phyloP scores from a whole-genome alignment of 2,888 invertebrate species.

The Neoascia interrupta region DNA sequence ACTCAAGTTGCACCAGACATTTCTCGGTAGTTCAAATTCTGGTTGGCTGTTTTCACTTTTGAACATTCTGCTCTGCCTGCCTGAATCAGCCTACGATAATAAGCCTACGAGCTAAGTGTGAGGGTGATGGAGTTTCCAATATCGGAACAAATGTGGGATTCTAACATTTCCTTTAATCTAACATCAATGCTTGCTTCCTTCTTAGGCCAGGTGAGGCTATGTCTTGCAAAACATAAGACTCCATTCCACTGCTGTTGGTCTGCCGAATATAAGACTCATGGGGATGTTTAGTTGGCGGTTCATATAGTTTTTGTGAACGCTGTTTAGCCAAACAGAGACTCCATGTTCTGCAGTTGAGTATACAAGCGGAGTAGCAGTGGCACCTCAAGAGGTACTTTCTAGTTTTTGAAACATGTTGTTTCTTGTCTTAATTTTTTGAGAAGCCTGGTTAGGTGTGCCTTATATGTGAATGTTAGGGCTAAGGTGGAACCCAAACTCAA shows the following conservation, averaged over 20 bases:
- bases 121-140: too few relatives aligned
- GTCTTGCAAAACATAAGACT: neutral
- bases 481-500: neutral
- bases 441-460: neutral
- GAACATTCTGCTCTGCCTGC: too few relatives aligned
- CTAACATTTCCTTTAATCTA: too few relatives aligned
- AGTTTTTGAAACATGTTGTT: neutral
- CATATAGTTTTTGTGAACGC: neutral
- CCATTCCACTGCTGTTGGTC: neutral
- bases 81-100: too few relatives aligned
- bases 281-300: neutral
- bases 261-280: neutral
- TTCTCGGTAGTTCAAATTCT: too few relatives aligned
- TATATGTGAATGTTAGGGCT: neutral
- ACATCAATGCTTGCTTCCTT: too few relatives aligned
- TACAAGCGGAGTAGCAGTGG: neutral
- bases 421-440: neutral
- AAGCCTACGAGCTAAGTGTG: too few relatives aligned
- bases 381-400: neutral
- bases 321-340: neutral
- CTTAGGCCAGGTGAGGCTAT: neutral
- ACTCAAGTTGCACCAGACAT: too few relatives aligned
- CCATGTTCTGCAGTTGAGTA: neutral
- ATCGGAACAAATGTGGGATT: too few relatives aligned
- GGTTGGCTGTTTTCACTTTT: too few relatives aligned